Evolutionary conservation across 2,797 vertebrate species (phyloP).

Genomic region (Mormyrus proboscirostris): DNA sequence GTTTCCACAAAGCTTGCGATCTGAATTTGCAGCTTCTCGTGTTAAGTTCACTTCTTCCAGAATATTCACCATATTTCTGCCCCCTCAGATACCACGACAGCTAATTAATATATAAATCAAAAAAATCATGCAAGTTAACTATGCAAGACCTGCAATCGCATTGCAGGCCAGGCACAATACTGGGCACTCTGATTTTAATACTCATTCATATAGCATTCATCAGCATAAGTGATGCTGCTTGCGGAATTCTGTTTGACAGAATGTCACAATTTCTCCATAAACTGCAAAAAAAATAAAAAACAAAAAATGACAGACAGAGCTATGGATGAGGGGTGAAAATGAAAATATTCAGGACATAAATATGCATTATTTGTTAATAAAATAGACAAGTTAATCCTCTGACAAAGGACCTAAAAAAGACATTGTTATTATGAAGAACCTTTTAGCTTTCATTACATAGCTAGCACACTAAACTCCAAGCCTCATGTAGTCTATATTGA

Average conservation of each 20-base stretch:
- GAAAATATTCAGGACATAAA: not conserved
- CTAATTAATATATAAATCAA: not conserved
- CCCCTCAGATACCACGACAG: not conserved
- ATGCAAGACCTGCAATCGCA: not conserved
- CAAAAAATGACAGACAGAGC: not conserved
- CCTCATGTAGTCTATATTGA: not conserved
- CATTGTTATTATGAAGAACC: not conserved
- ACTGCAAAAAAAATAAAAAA: not conserved
- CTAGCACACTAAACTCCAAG: not conserved
- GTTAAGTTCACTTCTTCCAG: not conserved
- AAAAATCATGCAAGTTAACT: not conserved
- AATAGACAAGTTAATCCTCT: not conserved
- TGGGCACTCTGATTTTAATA: not conserved
- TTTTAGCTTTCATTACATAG: not conserved
- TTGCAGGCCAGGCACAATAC: not conserved
- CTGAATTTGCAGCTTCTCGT: not conserved
- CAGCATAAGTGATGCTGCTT: not conserved
- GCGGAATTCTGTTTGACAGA: not conserved
- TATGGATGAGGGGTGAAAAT: not conserved
- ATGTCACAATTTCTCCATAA: not conserved
- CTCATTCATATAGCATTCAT: not conserved
- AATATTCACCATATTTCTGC: not conserved
- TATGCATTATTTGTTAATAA: constrained; percentile 1
- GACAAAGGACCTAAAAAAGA: not conserved
- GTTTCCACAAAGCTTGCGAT: not conserved